Percentiles rank a stretch among this genome's conserved stretches.
Conservation (phyloP, 2,113 vertebrate genomes). For the Fulica atra region DNA sequence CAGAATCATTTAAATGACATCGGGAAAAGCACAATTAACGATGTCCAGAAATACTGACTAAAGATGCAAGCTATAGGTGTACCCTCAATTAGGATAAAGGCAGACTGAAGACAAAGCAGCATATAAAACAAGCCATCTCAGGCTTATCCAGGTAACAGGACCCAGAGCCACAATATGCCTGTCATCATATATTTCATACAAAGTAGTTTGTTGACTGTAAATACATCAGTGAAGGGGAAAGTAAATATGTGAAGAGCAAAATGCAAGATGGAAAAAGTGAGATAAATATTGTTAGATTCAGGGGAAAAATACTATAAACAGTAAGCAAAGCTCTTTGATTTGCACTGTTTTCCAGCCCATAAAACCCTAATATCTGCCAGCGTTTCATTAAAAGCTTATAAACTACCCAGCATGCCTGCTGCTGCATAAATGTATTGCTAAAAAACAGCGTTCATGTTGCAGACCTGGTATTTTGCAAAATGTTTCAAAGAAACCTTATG, state of each 20-base stretch:
- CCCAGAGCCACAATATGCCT: neutral
- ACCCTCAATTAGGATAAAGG: neutral
- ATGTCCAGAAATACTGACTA: neutral
- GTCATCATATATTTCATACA: neutral
- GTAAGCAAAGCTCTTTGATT: constrained; percentile 77
- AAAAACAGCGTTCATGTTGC: neutral
- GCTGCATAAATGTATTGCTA: constrained; percentile 50
- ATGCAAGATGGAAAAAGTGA: constrained; percentile 56
- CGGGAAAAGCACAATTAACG: neutral
- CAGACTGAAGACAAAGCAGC: neutral
- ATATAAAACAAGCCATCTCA: neutral
- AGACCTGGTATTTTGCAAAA: constrained; percentile 39
- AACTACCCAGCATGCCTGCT: constrained; percentile 39
- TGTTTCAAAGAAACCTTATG: constrained; percentile 41
- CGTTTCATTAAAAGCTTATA: constrained; percentile 72
- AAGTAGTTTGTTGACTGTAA: neutral
- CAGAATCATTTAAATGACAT: neutral
- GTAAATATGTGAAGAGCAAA: constrained; percentile 74
- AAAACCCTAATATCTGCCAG: constrained; percentile 71
- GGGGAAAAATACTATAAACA: constrained; percentile 68
- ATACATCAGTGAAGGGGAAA: constrained; percentile 50
- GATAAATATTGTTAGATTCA: constrained; percentile 70
- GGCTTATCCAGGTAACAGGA: neutral
- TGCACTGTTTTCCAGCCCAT: constrained; percentile 79
- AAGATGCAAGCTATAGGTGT: neutral